These are phyloP conservation scores for Scaptomyza graminum DNA, from an alignment of 1,140 invertebrate genomes.

Conservation along the genomic window DNA sequence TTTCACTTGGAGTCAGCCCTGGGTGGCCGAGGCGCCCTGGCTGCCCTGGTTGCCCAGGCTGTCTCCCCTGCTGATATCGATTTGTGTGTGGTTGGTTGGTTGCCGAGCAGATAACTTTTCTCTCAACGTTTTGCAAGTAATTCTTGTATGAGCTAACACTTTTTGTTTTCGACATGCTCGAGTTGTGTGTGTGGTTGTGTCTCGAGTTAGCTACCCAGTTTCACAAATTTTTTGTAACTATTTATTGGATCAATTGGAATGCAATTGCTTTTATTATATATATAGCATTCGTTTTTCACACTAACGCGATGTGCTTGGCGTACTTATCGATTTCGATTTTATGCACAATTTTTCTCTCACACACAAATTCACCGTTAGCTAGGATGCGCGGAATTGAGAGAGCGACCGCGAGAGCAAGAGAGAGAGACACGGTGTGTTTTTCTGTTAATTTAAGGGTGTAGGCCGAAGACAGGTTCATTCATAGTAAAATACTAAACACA, in stretches of 20 bases:
- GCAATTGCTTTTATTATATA: constrained; percentile 39
- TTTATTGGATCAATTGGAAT: constrained; percentile 17
- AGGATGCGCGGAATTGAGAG: constrained; percentile 28
- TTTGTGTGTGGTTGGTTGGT: constrained; percentile 27
- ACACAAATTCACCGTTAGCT: constrained; percentile 56
- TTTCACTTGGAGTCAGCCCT: constrained; percentile 18
- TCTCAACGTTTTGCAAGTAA: constrained; percentile 36
- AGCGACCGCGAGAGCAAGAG: constrained; percentile 12
- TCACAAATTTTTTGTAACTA: constrained; percentile 2
- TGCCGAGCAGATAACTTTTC: background rate
- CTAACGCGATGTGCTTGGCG: constrained; percentile 40
- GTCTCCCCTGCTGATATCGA: constrained; percentile 32
- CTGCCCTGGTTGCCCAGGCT: background rate
- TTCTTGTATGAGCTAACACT: constrained; percentile 66
- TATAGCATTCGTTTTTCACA: constrained; percentile 35
- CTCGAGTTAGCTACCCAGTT: constrained; percentile 18
- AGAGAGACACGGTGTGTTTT: background rate
- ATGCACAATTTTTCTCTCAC: constrained; percentile 48
- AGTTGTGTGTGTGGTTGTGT: constrained; percentile 23
- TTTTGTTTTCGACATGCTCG: constrained; percentile 71
- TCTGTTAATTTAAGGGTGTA: constrained; percentile 18
- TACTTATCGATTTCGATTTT: constrained; percentile 83
- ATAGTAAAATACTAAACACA: constrained; percentile 44
- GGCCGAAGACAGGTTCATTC: constrained; percentile 57
- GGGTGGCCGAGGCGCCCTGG: background rate